A percentile compares a stretch with the other conserved stretches of the same genome.
Conservation (phyloP, 1,140 invertebrate genomes). For the Tetramorium simillimum region DNA sequence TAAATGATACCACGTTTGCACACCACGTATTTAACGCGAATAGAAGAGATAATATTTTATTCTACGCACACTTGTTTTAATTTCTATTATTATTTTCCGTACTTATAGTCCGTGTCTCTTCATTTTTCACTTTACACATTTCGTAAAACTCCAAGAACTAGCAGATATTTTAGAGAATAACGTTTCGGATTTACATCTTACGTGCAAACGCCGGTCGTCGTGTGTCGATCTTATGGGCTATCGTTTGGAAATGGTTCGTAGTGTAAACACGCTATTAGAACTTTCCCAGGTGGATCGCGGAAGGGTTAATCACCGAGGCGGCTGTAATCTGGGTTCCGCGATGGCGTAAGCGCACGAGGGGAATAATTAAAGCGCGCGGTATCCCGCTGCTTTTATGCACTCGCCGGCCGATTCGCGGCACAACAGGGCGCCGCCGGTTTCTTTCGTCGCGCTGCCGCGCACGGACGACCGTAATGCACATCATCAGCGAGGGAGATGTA, state of each 20-base stretch:
- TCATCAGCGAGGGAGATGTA: conserved; percentile 43
- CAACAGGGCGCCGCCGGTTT: conserved; percentile 54
- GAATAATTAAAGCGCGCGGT: conserved; percentile 59
- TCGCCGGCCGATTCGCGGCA: conserved; percentile 45
- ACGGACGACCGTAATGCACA: conserved; percentile 33
- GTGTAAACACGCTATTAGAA: conserved; percentile 43
- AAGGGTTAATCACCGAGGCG: conserved; percentile 45
- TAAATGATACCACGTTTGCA: neutral
- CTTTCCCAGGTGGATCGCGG: conserved; percentile 26
- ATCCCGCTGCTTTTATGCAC: conserved; percentile 56
- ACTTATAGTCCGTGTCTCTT: neutral
- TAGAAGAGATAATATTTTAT: neutral
- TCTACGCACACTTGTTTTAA: neutral
- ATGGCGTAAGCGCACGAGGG: conserved; percentile 26
- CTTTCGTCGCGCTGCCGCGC: conserved; percentile 47
- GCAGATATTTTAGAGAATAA: neutral
- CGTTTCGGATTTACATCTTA: neutral
- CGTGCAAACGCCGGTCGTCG: too few species aligned
- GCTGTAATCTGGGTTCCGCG: conserved; percentile 29
- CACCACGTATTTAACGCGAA: neutral
- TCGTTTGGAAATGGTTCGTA: neutral
- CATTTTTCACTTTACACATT: neutral
- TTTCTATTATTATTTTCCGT: neutral
- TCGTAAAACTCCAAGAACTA: neutral
- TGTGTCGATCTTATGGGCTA: neutral